Base-by-base conservation (phyloP, 2,797 vertebrate genomes). In the Podarcis lilfordi region DNA sequence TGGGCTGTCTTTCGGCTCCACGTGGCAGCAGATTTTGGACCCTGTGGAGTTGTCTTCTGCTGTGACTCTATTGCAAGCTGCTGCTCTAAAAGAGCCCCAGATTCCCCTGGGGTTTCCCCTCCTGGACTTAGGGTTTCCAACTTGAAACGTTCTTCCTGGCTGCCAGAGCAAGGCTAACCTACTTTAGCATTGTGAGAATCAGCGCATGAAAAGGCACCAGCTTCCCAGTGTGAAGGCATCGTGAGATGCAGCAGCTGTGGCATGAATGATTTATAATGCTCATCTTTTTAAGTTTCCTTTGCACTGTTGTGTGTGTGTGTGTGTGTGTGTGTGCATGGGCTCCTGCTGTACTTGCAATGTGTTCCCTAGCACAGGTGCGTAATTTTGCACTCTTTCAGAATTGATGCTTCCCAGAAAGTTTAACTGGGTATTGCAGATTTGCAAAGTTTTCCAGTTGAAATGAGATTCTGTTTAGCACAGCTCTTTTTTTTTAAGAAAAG, bases 231-330 rank as follows among this genome's bases (percentile, higher is more conserved):
- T 1, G 45, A 74, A 72, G 71, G 71, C 13, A n/a, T 27, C 29
- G 4, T 0, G 0, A 45, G 75, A 76, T 80, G 85, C 77, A 82
- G 84, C 86, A 91, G 75, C 78, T 93, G 85, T 77, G 91, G 32
- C 69, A 82, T 19, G 25, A 92, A 71, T 78, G 61, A 85, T 88
- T 94, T 87, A 61, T 92, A 64, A 35, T 81, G 71, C 79, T 79
- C 5, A 27, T 64, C 87, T 78, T 84, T 80, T 59, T 15, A 43
- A 75, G 86, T 86, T 81, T 91, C 80, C 86, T 91, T 50, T n/a
- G 72, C 88, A 85, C 84, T 45, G 87, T 80, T 88, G 25, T 61
- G 23, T 27, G 23, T 76, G 43, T 45, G 43, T 9, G 43, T 45
- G 7, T 43, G 43, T 43, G 40, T 43, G 43, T 8, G 43, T 9